Conservation (phyloP, 2,888 invertebrate genomes). For the Synanthedon andrenaeformis region DNA sequence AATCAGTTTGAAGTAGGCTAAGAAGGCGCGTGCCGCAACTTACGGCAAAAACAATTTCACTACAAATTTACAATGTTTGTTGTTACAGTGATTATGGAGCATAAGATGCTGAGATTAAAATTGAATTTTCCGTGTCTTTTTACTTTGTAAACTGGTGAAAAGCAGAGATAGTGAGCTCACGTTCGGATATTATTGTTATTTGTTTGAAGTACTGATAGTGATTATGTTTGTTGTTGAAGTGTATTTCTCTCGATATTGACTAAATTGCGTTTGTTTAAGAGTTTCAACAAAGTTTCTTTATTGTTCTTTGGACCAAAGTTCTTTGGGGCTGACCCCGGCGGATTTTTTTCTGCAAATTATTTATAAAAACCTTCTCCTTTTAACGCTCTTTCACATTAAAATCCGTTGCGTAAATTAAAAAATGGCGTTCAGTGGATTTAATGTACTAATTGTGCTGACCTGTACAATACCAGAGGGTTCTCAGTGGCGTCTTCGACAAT, state of each 20-base stretch:
- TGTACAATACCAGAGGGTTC: no score
- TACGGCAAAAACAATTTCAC: conserved; percentile 46
- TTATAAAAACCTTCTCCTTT: no score
- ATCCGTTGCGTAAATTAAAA: no score
- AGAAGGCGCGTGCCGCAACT: conserved; percentile 45
- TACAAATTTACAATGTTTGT: conserved; percentile 22
- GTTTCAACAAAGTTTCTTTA: no score
- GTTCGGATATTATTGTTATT: conserved; percentile 45
- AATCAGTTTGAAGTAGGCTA: conserved; percentile 32
- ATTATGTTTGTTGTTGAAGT: conserved; percentile 26
- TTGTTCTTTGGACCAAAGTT: no score
- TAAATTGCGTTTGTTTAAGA: not conserved
- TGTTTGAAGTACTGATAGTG: conserved; percentile 50
- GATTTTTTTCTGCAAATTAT: no score
- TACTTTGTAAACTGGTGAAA: not conserved
- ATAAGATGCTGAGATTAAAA: conserved; percentile 6
- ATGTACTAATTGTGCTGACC: no score
- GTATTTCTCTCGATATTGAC: not conserved
- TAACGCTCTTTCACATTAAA: no score
- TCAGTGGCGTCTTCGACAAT: no score
- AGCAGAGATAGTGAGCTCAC: conserved; percentile 35
- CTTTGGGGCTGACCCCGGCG: no score
- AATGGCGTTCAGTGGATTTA: no score
- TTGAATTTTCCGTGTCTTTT: conserved; percentile 9
- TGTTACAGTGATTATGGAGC: conserved; percentile 6